Percentiles rank a stretch among this genome's conserved stretches.
Evolutionary conservation across 2,888 invertebrate species (phyloP).

Genomic region (Diadromus collaris): DNA sequence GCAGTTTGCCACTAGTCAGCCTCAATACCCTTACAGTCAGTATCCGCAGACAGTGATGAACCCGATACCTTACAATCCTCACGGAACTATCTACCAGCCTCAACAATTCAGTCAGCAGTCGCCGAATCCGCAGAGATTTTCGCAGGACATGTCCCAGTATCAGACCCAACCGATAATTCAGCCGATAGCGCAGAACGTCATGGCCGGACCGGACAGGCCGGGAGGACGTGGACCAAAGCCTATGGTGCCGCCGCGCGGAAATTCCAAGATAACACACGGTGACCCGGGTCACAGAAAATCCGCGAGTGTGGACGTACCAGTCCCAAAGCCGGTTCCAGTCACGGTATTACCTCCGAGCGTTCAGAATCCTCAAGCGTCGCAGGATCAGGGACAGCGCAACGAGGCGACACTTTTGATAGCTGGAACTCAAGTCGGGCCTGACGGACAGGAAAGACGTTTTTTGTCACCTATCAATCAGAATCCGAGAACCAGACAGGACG

Average conservation of each 20-base stretch:
- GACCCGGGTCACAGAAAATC: constrained; percentile 74
- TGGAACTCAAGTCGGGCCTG: constrained; percentile 60
- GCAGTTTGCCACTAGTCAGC: constrained; percentile 63
- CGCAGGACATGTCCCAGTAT: constrained; percentile 76
- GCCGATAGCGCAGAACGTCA: constrained; percentile 76
- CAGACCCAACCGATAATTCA: constrained; percentile 78
- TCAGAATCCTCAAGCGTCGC: constrained; percentile 59
- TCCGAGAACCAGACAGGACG: constrained; percentile 77
- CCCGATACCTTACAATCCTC: constrained; percentile 73
- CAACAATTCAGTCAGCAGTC: constrained; percentile 75
- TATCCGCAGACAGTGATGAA: constrained; percentile 77
- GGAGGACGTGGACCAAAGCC: constrained; percentile 76
- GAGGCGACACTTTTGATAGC: constrained; percentile 67
- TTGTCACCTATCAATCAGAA: constrained; percentile 73
- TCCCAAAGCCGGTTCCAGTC: constrained; percentile 46
- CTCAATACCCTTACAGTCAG: constrained; percentile 75
- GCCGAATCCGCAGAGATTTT: constrained; percentile 77
- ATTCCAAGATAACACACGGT: constrained; percentile 77
- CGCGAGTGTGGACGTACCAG: constrained; percentile 70
- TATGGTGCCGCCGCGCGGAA: constrained; percentile 77
- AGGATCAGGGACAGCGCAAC: constrained; percentile 67
- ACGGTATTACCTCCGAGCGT: constrained; percentile 38
- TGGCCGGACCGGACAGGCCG: constrained; percentile 70
- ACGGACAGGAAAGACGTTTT: constrained; percentile 72
- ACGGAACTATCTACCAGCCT: constrained; percentile 71